Percentiles rank a stretch among this genome's conserved stretches.
phyloP scores from a whole-genome alignment of 2,113 vertebrate species.

The Nothobranchius furzeri region DNA sequence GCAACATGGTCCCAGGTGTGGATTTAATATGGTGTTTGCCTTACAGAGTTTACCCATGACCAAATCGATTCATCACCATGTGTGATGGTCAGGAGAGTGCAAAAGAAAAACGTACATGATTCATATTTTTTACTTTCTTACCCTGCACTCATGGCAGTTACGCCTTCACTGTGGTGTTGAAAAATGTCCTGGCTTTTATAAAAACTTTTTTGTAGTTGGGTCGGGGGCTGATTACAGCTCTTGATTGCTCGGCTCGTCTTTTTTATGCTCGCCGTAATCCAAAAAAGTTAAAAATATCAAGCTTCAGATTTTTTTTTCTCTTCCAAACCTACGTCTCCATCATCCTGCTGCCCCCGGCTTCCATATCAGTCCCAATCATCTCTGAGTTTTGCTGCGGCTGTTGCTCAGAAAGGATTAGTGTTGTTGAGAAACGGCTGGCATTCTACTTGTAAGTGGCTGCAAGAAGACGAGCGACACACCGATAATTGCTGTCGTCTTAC shows the following conservation, averaged over 20 bases:
- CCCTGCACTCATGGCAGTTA: not conserved
- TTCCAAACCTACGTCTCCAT: not conserved
- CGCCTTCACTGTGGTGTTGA: not conserved
- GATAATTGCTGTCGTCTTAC: constrained; percentile 7
- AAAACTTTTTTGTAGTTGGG: not conserved
- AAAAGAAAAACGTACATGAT: not conserved
- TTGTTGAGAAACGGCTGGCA: not conserved
- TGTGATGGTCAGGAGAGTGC: no score
- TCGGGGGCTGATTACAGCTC: not conserved
- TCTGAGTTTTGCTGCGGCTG: constrained; percentile 8
- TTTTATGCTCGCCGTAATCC: not conserved
- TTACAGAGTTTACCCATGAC: constrained; percentile 1
- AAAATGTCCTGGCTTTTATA: not conserved
- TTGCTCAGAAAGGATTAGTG: constrained; percentile 12
- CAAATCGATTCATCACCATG: constrained; percentile 10
- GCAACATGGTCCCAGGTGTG: constrained; percentile 4
- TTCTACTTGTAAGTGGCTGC: constrained; percentile 15
- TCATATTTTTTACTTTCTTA: constrained; percentile 6
- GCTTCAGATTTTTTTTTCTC: not conserved
- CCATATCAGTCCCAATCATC: not conserved
- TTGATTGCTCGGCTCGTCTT: not conserved
- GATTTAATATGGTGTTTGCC: constrained; percentile 9
- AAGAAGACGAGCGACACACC: not conserved
- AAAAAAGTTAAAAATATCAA: not conserved
- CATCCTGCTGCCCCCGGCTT: not conserved